Conservation (phyloP, 2,797 vertebrate genomes). For the Aulostomus chinensis region DNA sequence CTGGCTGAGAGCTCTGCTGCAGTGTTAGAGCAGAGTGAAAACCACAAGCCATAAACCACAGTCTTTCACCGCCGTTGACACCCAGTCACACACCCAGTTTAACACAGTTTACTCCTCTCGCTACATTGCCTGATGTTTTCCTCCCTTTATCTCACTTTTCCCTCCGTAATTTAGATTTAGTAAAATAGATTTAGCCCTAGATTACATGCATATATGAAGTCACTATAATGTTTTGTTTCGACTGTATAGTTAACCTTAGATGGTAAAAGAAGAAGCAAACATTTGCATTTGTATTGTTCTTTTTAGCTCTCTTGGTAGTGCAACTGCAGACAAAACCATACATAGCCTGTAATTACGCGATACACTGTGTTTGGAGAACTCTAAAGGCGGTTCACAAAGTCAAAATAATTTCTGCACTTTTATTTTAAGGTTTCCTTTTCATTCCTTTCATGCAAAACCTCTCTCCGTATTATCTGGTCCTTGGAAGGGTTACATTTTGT, state of each 20-base stretch:
- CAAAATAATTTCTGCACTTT: conserved; percentile 6
- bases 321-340: conserved; percentile 36
- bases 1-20: conserved; percentile 34
- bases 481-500: too few species aligned
- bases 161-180: conserved; percentile 27
- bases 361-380: conserved; percentile 17
- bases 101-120: conserved; percentile 35
- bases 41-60: conserved; percentile 64
- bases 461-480: too few species aligned
- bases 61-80: conserved; percentile 53
- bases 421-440: not conserved
- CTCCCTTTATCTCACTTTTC: conserved; percentile 20
- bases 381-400: conserved; percentile 10
- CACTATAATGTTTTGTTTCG: conserved; percentile 23
- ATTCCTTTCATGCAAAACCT: too few species aligned
- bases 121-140: conserved; percentile 31
- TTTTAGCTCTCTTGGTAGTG: conserved; percentile 29
- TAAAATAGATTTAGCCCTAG: not conserved
- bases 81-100: conserved; percentile 64
- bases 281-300: conserved; percentile 23
- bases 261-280: conserved; percentile 39
- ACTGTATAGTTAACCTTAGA: not conserved
- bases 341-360: conserved; percentile 50
- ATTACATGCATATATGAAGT: conserved; percentile 10
- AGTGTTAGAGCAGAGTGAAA: conserved; percentile 47